A percentile compares a stretch with the other conserved stretches of the same genome.
Conservation (phyloP, 2,113 vertebrate species). For the Muscicapa adusta region DNA sequence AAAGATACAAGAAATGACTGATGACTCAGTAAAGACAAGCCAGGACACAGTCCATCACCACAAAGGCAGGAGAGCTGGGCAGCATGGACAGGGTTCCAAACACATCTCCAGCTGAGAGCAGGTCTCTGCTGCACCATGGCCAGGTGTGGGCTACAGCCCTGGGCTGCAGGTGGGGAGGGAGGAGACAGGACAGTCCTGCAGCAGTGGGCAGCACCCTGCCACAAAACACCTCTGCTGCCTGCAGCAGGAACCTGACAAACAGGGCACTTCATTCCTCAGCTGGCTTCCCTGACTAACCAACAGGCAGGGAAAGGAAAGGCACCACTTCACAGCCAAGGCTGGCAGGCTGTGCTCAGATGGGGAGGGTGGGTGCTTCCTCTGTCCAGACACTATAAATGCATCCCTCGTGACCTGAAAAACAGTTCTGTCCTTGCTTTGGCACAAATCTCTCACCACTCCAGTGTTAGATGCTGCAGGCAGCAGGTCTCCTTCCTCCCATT, state of each 20-base stretch:
- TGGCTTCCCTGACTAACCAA: too few relatives aligned
- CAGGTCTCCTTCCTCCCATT: background rate
- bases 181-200: background rate
- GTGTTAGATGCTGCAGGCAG: rapidly evolving
- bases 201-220: rapidly evolving
- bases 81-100: background rate
- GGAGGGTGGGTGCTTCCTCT: background rate
- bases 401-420: background rate
- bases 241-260: background rate
- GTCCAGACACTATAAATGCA: background rate
- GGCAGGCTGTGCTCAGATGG: background rate
- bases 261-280: background rate
- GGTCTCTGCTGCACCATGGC: rapidly evolving
- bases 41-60: background rate
- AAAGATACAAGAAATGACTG: constrained; percentile 12
- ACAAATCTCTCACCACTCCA: background rate
- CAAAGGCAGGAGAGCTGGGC: background rate
- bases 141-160: background rate
- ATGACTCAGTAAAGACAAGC: background rate
- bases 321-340: rapidly evolving
- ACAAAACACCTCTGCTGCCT: background rate
- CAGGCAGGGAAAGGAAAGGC: background rate
- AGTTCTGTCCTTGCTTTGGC: background rate
- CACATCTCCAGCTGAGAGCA: background rate
- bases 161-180: background rate